Evolutionary conservation across 2,888 invertebrate genomes (phyloP), one percentile per base, ranked within the genome.

Genomic region (Nephrotoma appendiculata): DNA sequence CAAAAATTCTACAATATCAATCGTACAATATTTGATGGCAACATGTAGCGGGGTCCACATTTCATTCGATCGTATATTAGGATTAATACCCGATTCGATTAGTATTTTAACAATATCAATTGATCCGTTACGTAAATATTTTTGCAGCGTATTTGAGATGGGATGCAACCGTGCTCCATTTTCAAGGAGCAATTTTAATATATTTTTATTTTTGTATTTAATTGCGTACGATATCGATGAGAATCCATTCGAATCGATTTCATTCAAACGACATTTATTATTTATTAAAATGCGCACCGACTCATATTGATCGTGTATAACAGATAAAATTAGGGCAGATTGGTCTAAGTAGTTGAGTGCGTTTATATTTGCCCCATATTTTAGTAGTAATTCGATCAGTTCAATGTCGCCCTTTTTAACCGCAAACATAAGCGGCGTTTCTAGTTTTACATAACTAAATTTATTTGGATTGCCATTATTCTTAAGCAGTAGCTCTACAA

Each of bases 11-110:
- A 95, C 93, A 88, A 95, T 92, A 15, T 92, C 90, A 0, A 93
- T 91, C 88, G 93, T 92, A 89, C 94, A 94, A 88, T 93, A 93
- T 93, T 94, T 94, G 31, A 96, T 95, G 9, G 96, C 95, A 90
- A 95, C 93, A 91, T 95, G 94, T 71, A 96, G 91, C 5, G 96
- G 94, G 0, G 96, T 95, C 88, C 94, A 94, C 1, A 95, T 94
- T 92, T 90, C 88, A 42, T 88, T 88, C 87, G 90, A 89, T 0
- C 90, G 88, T 1, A 90, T 89, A 86, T 89, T 90, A 11, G 90
- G 88, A 87, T 89, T 90, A 42, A 91, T 91, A 6, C 90, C 91
- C 45, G 88, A 88, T 11, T 89, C 88, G 1, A 91, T 86, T 6
- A 91, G 88, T 42, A 91, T 86, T 86, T 89, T 89, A 5, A 90